Percentiles rank a stretch among this genome's conserved stretches.
These are phyloP conservation scores for Zosterops borbonicus DNA, from an alignment of 2,113 vertebrate genomes.

Conservation along the genomic window DNA sequence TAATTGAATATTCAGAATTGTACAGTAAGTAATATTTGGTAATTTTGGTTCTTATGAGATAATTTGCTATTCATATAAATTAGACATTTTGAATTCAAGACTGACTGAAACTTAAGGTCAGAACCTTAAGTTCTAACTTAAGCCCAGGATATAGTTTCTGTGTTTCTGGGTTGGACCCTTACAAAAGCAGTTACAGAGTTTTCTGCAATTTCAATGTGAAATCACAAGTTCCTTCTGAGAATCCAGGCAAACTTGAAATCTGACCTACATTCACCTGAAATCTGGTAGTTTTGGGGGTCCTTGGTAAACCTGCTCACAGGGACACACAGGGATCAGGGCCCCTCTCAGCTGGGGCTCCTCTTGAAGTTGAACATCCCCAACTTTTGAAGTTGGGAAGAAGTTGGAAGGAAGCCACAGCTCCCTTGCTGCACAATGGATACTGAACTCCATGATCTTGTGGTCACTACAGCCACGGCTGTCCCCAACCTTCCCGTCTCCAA, in stretches of 20 bases:
- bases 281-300: neutral
- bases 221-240: neutral
- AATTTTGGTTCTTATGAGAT: neutral
- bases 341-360: neutral
- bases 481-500: neutral
- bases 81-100: neutral
- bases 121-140: too few species aligned
- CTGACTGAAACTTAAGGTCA: neutral
- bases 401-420: neutral
- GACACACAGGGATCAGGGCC: neutral
- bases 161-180: neutral
- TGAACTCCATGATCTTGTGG: too few species aligned
- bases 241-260: neutral
- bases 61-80: neutral
- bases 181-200: neutral
- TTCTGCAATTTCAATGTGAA: neutral
- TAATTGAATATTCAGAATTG: neutral
- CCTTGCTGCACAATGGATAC: neutral
- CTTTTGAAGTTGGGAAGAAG: too few species aligned
- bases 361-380: accelerated
- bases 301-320: neutral
- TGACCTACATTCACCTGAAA: neutral
- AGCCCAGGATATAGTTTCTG: neutral
- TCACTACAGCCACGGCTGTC: accelerated
- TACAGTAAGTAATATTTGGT: neutral